Base-by-base conservation (phyloP, 2,113 vertebrate species). In the Xiphias gladius region DNA sequence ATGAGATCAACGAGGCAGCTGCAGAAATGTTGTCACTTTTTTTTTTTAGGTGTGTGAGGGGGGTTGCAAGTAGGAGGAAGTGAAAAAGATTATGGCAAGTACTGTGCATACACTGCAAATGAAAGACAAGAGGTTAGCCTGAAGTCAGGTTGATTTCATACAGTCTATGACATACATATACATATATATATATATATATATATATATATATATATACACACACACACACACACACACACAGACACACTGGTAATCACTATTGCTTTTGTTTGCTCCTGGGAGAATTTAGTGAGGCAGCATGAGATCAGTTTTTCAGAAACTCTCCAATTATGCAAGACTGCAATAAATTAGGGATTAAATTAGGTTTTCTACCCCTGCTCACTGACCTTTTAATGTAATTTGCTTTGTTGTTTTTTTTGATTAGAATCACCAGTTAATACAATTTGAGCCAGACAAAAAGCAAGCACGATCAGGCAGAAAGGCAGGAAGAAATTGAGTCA, bases 361-460 rank as follows among this genome's bases (percentile, higher is more conserved):
- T 46, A 10, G 35, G 17, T 17, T 52, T 37, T 73, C 30, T 24
- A 17, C 11, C 26, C 7, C 16, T 1, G 32, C 30, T 68, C 13
- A 54, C 12, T 39, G 43, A 46, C 63, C 22, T 46, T 68, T 55
- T 28, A 50, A 41, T 11, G 6, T 1, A 20, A 72, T 63, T 76
- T 62, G 12, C 32, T 22, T 48, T 22, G 22, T 39, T 30, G 43
- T n/a, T 62, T 50, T 35, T 61, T 57, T 24, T n/a, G 50, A 10
- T 50, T 3, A 41, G 46, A 28, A n/a, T 63, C 32, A 20, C 19
- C 48, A 13, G 3, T 14, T 72, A 17, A 73, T 52, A 19, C 4
- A 57, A 43, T 73, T 63, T 62, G 9, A 5, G 54, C 16, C 37
- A 80, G 24, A 70, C 63, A 50, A 68, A 52, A 72, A 5, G 19